Conservation (phyloP, 2,888 invertebrate species). For the Himalopsyche anomala region DNA sequence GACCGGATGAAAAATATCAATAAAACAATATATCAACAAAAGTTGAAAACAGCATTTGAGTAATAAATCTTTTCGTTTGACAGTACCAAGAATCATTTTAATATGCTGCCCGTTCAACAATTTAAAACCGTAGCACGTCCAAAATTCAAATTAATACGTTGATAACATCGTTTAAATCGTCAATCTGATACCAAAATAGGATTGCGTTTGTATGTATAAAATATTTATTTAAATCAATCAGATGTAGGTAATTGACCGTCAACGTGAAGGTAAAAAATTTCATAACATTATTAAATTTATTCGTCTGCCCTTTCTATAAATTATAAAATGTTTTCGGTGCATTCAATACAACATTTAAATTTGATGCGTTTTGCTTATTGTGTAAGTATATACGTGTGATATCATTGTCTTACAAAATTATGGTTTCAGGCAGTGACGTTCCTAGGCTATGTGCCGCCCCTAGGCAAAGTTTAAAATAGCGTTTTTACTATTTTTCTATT, state of each 20-base stretch:
- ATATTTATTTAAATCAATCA: constrained; percentile 35
- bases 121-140: constrained; percentile 24
- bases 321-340: no score
- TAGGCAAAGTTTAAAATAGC: no score
- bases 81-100: constrained; percentile 36
- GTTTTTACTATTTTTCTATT: no score
- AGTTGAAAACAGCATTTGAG: constrained; percentile 3
- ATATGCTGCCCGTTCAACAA: constrained; percentile 27
- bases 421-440: no score
- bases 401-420: no score
- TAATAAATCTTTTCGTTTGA: constrained; percentile 37
- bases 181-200: constrained; percentile 38
- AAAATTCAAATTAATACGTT: constrained; percentile 38
- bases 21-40: constrained; percentile 41
- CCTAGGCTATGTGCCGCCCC: no score
- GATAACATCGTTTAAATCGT: constrained; percentile 42
- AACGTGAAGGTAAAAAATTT: neutral
- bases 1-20: constrained; percentile 43
- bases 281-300: neutral
- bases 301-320: no score
- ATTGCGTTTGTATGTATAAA: constrained; percentile 14
- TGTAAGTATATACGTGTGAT: no score
- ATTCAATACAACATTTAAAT: no score
- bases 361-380: no score
- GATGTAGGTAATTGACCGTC: constrained; percentile 35